Percentiles rank a stretch among this genome's conserved stretches.
Evolutionary conservation across 2,113 vertebrate species (phyloP).

Genomic region (Lasiurus cinereus): DNA sequence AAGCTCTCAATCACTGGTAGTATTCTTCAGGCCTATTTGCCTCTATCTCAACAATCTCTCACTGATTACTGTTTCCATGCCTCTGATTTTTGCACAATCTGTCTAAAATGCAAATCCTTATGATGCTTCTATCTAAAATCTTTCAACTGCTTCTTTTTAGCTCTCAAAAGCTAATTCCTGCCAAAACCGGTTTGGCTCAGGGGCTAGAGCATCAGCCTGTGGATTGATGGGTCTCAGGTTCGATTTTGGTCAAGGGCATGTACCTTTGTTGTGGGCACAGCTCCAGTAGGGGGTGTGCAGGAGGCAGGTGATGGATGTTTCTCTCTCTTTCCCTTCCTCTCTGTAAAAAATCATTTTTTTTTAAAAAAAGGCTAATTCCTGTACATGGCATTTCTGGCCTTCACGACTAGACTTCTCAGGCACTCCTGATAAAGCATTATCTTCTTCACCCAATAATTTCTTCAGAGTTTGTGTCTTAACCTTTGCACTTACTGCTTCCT

Average conservation of each 20-base stretch:
- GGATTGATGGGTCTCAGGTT: too few relatives aligned
- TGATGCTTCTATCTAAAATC: background rate
- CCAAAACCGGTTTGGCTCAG: too few relatives aligned
- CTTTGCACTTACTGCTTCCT: background rate
- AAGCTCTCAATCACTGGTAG: background rate
- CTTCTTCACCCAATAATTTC: background rate
- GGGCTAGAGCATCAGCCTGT: too few relatives aligned
- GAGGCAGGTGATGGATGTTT: too few relatives aligned
- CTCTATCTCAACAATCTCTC: background rate
- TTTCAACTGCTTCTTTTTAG: background rate
- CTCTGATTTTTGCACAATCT: background rate
- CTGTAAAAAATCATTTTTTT: too few relatives aligned
- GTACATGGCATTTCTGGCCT: background rate
- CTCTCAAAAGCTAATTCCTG: conserved; percentile 48
- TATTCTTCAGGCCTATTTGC: conserved; percentile 1
- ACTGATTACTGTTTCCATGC: background rate
- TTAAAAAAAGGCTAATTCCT: conserved; percentile 33
- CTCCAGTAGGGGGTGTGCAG: too few relatives aligned
- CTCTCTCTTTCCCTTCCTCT: too few relatives aligned
- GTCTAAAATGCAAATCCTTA: background rate
- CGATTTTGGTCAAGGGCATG: too few relatives aligned
- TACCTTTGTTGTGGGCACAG: too few relatives aligned
- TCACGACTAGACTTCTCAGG: background rate
- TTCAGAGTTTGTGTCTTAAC: background rate
- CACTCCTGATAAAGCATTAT: background rate